A percentile compares a stretch with the other conserved stretches of the same genome.
Conservation (phyloP, 2,113 vertebrate genomes). For the Myotis yumanensis region DNA sequence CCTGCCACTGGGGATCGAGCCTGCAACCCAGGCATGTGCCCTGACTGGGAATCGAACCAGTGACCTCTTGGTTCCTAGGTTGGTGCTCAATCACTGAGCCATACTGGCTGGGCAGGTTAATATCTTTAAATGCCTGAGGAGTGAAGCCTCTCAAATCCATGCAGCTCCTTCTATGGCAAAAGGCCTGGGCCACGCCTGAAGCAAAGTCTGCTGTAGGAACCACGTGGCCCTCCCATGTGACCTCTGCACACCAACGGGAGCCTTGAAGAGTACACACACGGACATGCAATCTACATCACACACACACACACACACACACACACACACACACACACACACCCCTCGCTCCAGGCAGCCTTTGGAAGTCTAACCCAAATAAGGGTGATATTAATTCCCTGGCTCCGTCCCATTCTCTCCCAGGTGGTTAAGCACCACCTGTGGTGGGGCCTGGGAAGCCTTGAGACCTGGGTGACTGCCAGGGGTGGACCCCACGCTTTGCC, state of each 20-base stretch:
- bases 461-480: no score
- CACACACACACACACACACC: neutral
- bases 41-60: no score
- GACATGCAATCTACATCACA: neutral
- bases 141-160: neutral
- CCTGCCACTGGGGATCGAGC: no score
- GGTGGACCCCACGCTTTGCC: neutral
- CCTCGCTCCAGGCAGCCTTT: neutral
- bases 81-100: no score
- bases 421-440: rapidly evolving
- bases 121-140: neutral
- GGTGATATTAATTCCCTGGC: neutral
- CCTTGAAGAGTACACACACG: neutral
- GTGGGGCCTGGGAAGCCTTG: neutral
- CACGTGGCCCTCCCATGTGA: neutral
- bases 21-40: no score
- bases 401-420: neutral
- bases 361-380: neutral
- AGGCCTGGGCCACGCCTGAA: neutral
- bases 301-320: neutral
- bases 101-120: neutral
- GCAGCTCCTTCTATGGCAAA: neutral
- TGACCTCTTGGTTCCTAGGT: no score
- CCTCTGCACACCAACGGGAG: neutral
- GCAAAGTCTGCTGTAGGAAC: neutral